Evolutionary conservation across 2,113 vertebrate species (phyloP).

Genomic region (Urocitellus parryii): DNA sequence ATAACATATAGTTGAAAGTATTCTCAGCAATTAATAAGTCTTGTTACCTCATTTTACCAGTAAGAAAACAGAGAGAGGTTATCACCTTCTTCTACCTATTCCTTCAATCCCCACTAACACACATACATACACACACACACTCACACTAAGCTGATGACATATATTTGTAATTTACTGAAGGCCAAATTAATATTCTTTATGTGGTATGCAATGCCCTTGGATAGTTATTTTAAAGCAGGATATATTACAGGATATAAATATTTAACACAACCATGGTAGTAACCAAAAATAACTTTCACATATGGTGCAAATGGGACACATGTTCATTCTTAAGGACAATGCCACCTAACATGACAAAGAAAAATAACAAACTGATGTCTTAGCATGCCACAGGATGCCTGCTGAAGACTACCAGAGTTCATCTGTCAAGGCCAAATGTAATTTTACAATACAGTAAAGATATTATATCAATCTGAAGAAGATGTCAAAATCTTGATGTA

Average conservation of each 20-base stretch:
- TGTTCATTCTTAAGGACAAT: not conserved
- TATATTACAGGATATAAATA: not conserved
- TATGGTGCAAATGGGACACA: not conserved
- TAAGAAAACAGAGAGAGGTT: not conserved
- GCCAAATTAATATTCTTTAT: not conserved
- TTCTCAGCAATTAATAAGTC: not conserved
- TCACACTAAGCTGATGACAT: not conserved
- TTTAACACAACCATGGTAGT: not conserved
- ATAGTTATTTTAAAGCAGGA: slow-evolving; percentile 37
- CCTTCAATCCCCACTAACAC: not conserved
- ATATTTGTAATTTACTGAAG: not conserved
- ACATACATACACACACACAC: not conserved
- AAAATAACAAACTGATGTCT: not conserved
- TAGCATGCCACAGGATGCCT: not conserved
- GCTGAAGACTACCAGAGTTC: not conserved
- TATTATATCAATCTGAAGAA: not conserved
- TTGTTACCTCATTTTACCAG: not conserved
- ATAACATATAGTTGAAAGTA: slow-evolving; percentile 9
- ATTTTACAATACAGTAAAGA: slow-evolving; percentile 22
- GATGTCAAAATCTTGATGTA: not conserved
- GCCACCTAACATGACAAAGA: not conserved
- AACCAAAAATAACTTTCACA: not conserved
- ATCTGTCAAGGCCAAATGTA: not conserved
- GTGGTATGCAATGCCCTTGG: not conserved
- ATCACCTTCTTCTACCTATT: not conserved